Evolutionary conservation across 1,140 invertebrate species (phyloP).

Genomic region (Trachymyrmex cornetzi): DNA sequence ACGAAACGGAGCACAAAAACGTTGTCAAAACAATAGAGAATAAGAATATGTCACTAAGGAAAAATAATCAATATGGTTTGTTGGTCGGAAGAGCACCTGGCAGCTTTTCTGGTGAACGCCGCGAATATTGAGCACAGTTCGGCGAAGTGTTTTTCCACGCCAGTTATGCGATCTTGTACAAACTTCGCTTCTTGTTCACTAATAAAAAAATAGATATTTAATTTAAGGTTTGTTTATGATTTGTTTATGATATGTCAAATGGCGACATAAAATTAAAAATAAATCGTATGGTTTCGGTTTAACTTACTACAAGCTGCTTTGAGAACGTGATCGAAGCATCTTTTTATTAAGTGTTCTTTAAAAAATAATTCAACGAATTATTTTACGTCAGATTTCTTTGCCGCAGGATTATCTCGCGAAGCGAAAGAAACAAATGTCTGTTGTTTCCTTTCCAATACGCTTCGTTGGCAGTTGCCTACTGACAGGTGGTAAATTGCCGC

Average conservation of each 20-base stretch:
- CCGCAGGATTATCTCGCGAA: conserved; percentile 1
- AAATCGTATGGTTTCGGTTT: background rate
- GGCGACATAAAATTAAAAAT: background rate
- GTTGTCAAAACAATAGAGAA: background rate
- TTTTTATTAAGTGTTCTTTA: background rate
- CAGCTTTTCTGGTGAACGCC: conserved; percentile 90
- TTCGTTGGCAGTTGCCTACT: conserved; percentile 56
- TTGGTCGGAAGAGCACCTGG: conserved; percentile 86
- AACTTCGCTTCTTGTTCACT: conserved; percentile 90
- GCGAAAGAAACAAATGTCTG: background rate
- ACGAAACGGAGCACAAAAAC: background rate
- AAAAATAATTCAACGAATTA: conserved; percentile 22
- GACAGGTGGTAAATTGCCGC: conserved; percentile 76
- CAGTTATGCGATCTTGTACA: conserved; percentile 90
- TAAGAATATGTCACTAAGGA: conserved; percentile 8
- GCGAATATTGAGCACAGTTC: conserved; percentile 90
- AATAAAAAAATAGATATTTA: conserved; percentile 48
- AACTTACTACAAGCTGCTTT: conserved; percentile 80
- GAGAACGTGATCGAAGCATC: conserved; percentile 81
- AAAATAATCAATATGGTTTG: conserved; percentile 67
- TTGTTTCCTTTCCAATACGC: conserved; percentile 15
- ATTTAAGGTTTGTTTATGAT: background rate
- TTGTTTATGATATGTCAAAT: background rate
- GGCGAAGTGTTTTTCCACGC: conserved; percentile 90
- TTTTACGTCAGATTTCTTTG: background rate